Conservation (phyloP, 1,140 invertebrate genomes). For the Drosophila pseudoananassae region DNA sequence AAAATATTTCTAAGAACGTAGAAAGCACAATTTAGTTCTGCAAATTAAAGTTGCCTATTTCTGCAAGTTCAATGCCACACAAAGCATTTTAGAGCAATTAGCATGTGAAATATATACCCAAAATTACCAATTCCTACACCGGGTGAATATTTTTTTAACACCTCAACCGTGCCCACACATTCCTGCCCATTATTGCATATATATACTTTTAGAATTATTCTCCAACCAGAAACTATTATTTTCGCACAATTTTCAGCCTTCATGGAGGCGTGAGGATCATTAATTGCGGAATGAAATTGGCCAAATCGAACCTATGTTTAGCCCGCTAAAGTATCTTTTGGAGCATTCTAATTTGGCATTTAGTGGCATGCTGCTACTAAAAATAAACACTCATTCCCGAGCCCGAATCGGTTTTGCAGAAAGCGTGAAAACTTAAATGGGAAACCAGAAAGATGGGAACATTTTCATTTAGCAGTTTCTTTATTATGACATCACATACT, state of each 20-base stretch:
- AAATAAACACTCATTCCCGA: constrained; percentile 25
- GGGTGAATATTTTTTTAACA: constrained; percentile 9
- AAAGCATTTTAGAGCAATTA: constrained; percentile 9
- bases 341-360: constrained; percentile 2
- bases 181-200: constrained; percentile 4
- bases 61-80: constrained; percentile 40
- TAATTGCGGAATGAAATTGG: constrained; percentile 33
- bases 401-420: constrained; percentile 2
- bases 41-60: constrained; percentile 3
- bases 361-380: constrained; percentile 4
- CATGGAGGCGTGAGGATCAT: constrained; percentile 16
- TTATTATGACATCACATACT: constrained; percentile 76
- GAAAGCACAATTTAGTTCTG: constrained; percentile 13
- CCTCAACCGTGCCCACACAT: constrained; percentile 30
- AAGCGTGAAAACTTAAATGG: background rate
- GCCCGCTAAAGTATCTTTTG: constrained; percentile 20
- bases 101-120: constrained; percentile 2
- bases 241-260: constrained; percentile 40
- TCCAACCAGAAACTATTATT: constrained; percentile 25
- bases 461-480: constrained; percentile 40
- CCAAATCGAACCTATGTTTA: constrained; percentile 24
- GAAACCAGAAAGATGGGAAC: constrained; percentile 48
- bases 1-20: constrained; percentile 4
- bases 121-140: constrained; percentile 9
- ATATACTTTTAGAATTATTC: background rate